Base-by-base conservation (phyloP, 2,113 vertebrate species). In the Ornithorhynchus anatinus region DNA sequence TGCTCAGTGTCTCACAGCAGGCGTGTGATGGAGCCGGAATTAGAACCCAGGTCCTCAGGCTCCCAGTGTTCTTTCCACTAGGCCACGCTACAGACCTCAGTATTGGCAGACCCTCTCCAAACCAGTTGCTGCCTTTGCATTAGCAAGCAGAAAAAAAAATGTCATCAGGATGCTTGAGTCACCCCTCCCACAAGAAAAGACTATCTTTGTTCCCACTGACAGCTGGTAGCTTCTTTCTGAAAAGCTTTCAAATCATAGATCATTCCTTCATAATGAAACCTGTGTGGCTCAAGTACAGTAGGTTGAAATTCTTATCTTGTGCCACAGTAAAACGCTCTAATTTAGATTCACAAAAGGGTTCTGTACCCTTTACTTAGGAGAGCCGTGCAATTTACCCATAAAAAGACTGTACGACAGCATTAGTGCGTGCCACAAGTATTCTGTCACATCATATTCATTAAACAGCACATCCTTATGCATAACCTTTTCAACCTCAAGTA, bases 371-470 rank as follows among this genome's bases (percentile, higher is more conserved):
- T 87, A 79, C 86, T 91, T 91, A 87, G 68, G 79, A 89, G 84
- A 86, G 88, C 86, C 75, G 48, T 89, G 88, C 80, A 90, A 90
- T 92, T 92, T 91, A 69, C 75, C 84, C 82, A 84, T 90, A 85
- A 89, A 90, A 83, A 90, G 81, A 84, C 72, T 77, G 86, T 81
- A 86, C 86, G 81, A 73, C 80, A 71, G 87, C 85, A 87, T 91
- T 91, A 89, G 84, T 62, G 72, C 77, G 81, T 90, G 89, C 83
- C 72, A 8, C 85, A 89, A 88, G 89, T 90, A 89, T 89, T 86
- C 82, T 64, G 84, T 76, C 60, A 82, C 90, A 89, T 88, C 79
- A 64, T 75, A 58, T 79, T 89, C 83, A 88, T 91, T 92, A 89
- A 88, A 81, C 74, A 57, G 52, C 38, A 47, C 62, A 48, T 69